Evolutionary conservation across 2,888 invertebrate genomes (phyloP).

Genomic region (Caenorhabditis becei): DNA sequence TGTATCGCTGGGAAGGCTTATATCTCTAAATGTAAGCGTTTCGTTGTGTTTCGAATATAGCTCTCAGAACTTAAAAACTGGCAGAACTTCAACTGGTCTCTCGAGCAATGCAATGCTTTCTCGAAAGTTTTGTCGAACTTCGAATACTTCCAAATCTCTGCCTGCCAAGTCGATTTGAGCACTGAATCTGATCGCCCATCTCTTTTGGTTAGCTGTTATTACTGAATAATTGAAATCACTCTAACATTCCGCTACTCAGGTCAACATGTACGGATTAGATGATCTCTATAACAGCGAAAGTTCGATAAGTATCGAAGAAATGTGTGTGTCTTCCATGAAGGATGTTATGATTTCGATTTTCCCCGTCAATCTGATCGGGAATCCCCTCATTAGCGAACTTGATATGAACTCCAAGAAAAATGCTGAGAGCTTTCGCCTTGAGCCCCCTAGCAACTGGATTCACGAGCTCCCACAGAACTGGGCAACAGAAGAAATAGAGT

Average conservation of each 20-base stretch:
- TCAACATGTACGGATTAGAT: conserved; percentile 18
- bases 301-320: conserved; percentile 28
- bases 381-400: not conserved
- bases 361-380: conserved; percentile 12
- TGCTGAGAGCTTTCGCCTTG: conserved; percentile 20
- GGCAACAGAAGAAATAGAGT: not conserved
- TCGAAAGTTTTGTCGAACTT: conserved; percentile 6
- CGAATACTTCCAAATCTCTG: conserved; percentile 21
- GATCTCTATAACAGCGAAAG: not conserved
- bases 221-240: no score
- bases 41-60: not conserved
- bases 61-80: not conserved
- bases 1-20: conserved; percentile 29
- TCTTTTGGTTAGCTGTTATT: conserved; percentile 7
- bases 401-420: not conserved
- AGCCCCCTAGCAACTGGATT: conserved; percentile 19
- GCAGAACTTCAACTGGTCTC: not conserved
- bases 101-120: conserved; percentile 9
- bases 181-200: conserved; percentile 21
- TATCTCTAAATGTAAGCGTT: conserved; percentile 16
- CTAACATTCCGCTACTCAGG: not conserved
- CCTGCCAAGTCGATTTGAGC: conserved; percentile 23
- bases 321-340: conserved; percentile 11
- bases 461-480: conserved; percentile 1
- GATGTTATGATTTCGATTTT: conserved; percentile 11